phyloP scores from a whole-genome alignment of 37 sponge, comb jelly and placozoan genomes.

The Spongilla lacustris region DNA sequence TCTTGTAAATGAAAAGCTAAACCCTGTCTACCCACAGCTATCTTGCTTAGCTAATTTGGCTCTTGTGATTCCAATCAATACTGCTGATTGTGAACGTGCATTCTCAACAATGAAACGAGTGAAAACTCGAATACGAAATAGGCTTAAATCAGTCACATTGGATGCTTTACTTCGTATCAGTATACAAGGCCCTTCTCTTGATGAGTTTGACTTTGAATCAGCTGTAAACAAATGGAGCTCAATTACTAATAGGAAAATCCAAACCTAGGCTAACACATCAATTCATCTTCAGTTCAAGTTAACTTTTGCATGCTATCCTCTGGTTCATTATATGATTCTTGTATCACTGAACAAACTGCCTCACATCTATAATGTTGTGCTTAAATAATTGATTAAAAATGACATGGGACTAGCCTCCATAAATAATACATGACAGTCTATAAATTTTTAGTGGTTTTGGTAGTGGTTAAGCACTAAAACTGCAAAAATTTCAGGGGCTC shows the following conservation, averaged over 20 bases:
- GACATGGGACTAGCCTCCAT: neutral
- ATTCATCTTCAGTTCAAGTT: neutral
- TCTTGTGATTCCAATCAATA: neutral
- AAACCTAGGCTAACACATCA: neutral
- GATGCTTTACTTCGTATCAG: neutral
- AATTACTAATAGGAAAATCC: neutral
- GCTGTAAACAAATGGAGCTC: slow-evolving; percentile 1
- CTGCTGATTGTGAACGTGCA: neutral
- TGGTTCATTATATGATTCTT: slow-evolving; percentile 1
- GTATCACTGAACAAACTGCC: neutral
- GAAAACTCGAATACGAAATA: neutral
- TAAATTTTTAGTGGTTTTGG: neutral
- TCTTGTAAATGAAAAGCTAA: slow-evolving; percentile 1
- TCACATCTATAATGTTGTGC: neutral
- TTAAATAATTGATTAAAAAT: neutral
- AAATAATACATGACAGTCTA: neutral
- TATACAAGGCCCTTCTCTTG: neutral
- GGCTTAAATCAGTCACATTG: slow-evolving; percentile 1
- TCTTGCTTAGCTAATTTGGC: slow-evolving; percentile 1
- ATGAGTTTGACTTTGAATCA: neutral
- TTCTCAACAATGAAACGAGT: neutral
- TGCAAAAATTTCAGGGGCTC: neutral
- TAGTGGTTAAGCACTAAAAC: neutral
- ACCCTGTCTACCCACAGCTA: neutral
- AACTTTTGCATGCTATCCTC: neutral